Conservation (phyloP, 2,113 vertebrate species). For the Psephotus haematonotus region DNA sequence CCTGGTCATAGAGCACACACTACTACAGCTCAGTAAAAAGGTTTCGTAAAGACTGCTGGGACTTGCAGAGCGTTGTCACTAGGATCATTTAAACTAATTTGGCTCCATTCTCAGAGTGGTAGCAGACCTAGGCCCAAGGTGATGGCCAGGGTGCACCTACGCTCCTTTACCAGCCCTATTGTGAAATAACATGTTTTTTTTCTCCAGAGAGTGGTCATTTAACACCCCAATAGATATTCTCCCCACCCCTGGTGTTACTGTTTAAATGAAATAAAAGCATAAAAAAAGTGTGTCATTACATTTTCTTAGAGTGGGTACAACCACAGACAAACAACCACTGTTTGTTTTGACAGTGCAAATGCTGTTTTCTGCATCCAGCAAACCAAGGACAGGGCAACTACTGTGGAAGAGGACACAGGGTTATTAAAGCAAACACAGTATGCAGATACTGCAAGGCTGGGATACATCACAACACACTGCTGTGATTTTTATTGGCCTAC, state of each 20-base stretch:
- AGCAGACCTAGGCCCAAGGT: neutral
- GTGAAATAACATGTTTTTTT: neutral
- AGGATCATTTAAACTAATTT: neutral
- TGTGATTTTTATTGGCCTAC: neutral
- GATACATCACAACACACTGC: neutral
- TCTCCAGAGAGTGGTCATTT: neutral
- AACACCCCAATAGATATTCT: neutral
- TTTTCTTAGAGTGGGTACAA: neutral
- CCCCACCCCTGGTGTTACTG: neutral
- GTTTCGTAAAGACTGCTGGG: neutral
- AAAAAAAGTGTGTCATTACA: neutral
- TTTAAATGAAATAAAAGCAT: neutral
- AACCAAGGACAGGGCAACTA: neutral
- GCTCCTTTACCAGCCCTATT: neutral
- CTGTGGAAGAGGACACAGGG: neutral
- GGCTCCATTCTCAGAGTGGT: neutral
- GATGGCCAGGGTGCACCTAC: neutral
- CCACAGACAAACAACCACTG: neutral
- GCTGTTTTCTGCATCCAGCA: neutral
- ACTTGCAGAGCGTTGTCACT: fast-evolving
- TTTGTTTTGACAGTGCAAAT: neutral
- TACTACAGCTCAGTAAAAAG: neutral
- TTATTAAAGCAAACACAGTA: neutral
- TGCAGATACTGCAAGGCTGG: neutral
- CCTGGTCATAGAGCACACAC: neutral